A percentile compares a stretch with the other conserved stretches of the same genome.
Evolutionary conservation across 2,888 invertebrate species (phyloP).

Genomic region (Galeopsomyia nigrocyanea): DNA sequence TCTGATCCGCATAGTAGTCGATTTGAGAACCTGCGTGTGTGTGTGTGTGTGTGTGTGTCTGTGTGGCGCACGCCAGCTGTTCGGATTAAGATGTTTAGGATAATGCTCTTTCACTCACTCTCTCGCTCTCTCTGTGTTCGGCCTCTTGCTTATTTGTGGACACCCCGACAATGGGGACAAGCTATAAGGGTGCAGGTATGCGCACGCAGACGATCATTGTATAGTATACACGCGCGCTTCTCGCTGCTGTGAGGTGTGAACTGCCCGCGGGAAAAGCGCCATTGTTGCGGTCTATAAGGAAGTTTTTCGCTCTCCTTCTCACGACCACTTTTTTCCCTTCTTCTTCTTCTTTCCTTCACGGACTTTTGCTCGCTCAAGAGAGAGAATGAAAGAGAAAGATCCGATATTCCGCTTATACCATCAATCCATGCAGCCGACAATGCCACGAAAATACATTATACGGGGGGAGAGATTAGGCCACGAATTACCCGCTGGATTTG

Average conservation of each 20-base stretch:
- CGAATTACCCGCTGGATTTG: constrained; percentile 7
- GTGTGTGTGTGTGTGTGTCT: no score
- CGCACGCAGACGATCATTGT: constrained; percentile 20
- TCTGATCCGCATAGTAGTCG: constrained; percentile 24
- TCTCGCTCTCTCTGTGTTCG: no score
- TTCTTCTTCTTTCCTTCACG: neutral
- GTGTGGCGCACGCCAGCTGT: constrained; percentile 60
- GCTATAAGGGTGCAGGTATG: constrained; percentile 5
- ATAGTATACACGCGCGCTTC: no score
- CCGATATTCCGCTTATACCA: constrained; percentile 26
- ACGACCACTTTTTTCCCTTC: neutral
- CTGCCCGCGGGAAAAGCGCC: constrained; percentile 61
- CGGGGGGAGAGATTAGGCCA: no score
- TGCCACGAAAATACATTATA: no score
- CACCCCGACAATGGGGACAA: constrained; percentile 62
- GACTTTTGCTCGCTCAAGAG: constrained; percentile 22
- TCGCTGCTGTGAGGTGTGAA: constrained; percentile 66
- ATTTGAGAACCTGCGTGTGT: constrained; percentile 42
- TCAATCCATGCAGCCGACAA: neutral
- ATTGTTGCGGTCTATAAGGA: constrained; percentile 64
- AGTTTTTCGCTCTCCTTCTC: constrained; percentile 56
- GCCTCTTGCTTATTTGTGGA: constrained; percentile 65
- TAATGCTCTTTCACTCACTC: constrained; percentile 55
- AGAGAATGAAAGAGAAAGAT: constrained; percentile 37
- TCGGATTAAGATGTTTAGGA: constrained; percentile 70